Evolutionary conservation across 2,113 vertebrate species (phyloP).

Genomic region (Poicephalus meyeri): DNA sequence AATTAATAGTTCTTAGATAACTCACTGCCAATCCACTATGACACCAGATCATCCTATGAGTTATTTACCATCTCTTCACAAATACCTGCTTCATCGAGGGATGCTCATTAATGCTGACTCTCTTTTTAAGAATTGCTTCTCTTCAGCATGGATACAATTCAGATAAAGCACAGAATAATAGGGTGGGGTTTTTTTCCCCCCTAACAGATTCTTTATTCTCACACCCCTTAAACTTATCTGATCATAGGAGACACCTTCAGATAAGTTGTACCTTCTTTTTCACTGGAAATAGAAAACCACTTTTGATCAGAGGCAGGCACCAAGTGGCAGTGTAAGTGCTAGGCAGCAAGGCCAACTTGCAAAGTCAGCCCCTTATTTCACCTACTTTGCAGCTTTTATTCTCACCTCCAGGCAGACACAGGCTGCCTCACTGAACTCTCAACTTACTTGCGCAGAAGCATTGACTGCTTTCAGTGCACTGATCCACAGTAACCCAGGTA

Average conservation of each 20-base stretch:
- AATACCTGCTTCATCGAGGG: not conserved
- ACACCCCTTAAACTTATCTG: not conserved
- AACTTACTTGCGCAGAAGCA: not conserved
- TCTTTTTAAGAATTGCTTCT: not conserved
- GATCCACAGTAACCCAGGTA: not conserved
- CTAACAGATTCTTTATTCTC: not conserved
- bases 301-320: not conserved
- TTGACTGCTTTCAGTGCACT: not conserved
- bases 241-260: not conserved
- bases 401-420: not conserved
- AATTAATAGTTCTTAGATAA: slow-evolving; percentile 10
- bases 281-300: not conserved
- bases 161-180: not conserved
- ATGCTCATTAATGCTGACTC: not conserved
- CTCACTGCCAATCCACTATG: not conserved
- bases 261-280: not conserved
- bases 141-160: not conserved
- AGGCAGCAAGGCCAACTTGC: not conserved
- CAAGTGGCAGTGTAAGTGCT: not conserved
- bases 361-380: not conserved
- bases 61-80: not conserved
- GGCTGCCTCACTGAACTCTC: not conserved
- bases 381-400: not conserved
- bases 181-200: rapidly evolving
- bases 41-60: not conserved